Conservation (phyloP, 2,113 vertebrate genomes). For the Coreoperca whiteheadi region DNA sequence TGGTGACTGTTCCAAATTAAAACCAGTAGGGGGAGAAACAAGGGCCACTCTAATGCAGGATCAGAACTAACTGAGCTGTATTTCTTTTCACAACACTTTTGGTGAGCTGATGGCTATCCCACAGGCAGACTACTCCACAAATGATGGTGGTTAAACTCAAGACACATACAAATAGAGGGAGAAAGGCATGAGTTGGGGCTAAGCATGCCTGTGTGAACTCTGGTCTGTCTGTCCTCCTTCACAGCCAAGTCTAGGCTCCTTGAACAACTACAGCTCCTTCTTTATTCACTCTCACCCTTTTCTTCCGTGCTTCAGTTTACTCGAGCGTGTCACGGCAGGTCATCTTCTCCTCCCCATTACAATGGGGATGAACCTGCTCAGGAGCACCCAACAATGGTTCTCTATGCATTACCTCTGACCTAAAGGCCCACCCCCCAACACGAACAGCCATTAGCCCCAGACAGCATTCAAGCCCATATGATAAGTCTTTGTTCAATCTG, state of each 20-base stretch:
- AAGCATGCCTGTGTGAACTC: constrained; percentile 7
- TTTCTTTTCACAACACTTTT: constrained; percentile 15
- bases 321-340: constrained; percentile 42
- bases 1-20: constrained; percentile 43
- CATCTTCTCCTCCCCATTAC: constrained; percentile 52
- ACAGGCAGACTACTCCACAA: background rate
- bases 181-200: background rate
- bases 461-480: constrained; percentile 37
- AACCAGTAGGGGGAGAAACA: constrained; percentile 27
- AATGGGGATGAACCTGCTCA: constrained; percentile 39
- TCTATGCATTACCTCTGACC: constrained; percentile 63
- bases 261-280: constrained; percentile 29
- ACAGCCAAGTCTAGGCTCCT: constrained; percentile 12
- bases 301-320: constrained; percentile 19
- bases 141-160: background rate
- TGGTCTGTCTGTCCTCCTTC: constrained; percentile 21
- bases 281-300: constrained; percentile 40
- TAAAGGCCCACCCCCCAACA: constrained; percentile 16
- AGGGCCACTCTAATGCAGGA: background rate
- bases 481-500: constrained; percentile 42
- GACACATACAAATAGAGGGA: background rate
- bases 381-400: constrained; percentile 46
- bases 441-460: constrained; percentile 37
- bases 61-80: background rate
- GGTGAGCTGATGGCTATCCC: background rate